Evolutionary conservation across 2,888 invertebrate genomes (phyloP), one percentile per base, ranked within the genome.

Genomic region (Poecilus cupreus): DNA sequence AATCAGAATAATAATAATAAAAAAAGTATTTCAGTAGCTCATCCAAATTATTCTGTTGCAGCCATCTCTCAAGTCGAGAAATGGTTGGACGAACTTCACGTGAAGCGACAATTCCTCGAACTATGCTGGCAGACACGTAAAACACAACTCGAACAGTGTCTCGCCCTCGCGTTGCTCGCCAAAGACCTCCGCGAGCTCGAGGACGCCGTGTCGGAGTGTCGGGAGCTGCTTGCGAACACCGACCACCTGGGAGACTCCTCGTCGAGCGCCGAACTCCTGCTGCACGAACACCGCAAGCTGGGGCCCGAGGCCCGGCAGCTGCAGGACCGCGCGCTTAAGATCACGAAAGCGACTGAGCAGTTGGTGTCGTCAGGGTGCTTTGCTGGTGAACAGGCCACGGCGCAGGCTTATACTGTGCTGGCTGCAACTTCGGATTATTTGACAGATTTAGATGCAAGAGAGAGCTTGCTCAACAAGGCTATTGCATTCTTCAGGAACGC

Each of bases 311-410:
- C 95, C 22, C 91, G 93, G 90, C 92, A 93, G 82, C 89, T 95
- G 82, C 94, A 96, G 87, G 96, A 96, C 87, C 92, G 92, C 84
- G 94, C 94, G 5, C 89, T 96, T 74, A 94, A 94, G 88, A 93
- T 96, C 85, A 93, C 95, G 20, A 93, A 94, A 86, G 94, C 94
- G 46, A 95, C 95, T 13, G 96, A 96, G 88, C 93, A 94, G 86
- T 90, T 96, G 81, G 92, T 94, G 57, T 91, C 93, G 20, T 91
- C 93, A 2, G 94, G 94, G 32, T 93, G 94, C 86, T 93, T 94
- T 85, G 94, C 93, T 20, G 93, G 93, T 2, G 93, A 93, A 85
- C 92, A 94, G 86, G 93, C 93, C 0, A 93, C 92, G 75, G 90
- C 92, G 70, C 91, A 93, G 84, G 92, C 94, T 3, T 95, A 94